Conservation (phyloP, 2,888 invertebrate species). For the Drosophila paramelanica region DNA sequence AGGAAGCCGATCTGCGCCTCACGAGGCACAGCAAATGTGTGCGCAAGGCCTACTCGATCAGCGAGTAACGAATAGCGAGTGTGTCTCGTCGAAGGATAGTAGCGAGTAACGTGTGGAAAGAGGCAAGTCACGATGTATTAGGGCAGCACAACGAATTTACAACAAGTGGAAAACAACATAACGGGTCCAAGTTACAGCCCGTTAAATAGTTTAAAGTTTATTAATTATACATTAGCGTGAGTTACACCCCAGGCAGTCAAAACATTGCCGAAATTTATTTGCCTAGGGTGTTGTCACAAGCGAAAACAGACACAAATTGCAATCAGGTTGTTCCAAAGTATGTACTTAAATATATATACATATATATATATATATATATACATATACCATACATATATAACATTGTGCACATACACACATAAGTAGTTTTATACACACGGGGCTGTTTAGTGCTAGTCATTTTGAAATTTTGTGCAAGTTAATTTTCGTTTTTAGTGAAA, state of each 20-base stretch:
- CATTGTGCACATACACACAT: slow-evolving; percentile 32
- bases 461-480: slow-evolving; percentile 56
- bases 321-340: slow-evolving; percentile 69
- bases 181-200: slow-evolving; percentile 12
- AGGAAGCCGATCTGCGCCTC: slow-evolving; percentile 90
- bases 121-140: not conserved
- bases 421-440: slow-evolving; percentile 45
- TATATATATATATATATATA: slow-evolving; percentile 16
- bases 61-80: slow-evolving; percentile 85
- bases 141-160: slow-evolving; percentile 72
- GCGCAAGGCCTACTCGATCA: slow-evolving; percentile 87
- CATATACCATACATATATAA: slow-evolving; percentile 40
- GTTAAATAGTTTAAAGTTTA: slow-evolving; percentile 22
- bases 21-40: slow-evolving; percentile 92
- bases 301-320: slow-evolving; percentile 39
- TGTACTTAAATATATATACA: slow-evolving; percentile 45
- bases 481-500: slow-evolving; percentile 39
- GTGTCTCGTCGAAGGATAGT: too few relatives aligned
- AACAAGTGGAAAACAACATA: not conserved
- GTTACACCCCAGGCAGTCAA: not conserved
- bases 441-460: slow-evolving; percentile 75
- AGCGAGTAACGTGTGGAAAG: not conserved
- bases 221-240: not conserved
- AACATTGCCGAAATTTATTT: slow-evolving; percentile 2
- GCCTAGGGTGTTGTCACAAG: slow-evolving; percentile 4